Conservation (phyloP, 2,113 vertebrate species). For the Salminus brasiliensis region DNA sequence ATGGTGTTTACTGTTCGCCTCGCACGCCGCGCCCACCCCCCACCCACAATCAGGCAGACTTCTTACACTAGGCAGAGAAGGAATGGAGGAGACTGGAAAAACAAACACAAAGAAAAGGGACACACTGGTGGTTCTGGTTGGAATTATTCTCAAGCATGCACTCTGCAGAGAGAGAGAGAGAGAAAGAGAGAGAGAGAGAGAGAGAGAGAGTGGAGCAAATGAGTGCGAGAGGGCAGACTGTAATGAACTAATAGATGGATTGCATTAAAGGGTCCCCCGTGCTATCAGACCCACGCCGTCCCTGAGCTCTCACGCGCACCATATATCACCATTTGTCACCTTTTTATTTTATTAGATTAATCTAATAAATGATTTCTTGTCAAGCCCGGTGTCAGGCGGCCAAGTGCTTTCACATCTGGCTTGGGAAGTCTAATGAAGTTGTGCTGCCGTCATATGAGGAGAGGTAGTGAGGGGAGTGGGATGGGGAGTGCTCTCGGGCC, state of each 20-base stretch:
- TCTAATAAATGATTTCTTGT: slow-evolving; percentile 64
- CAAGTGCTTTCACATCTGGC: slow-evolving; percentile 42
- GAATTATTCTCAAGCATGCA: background rate
- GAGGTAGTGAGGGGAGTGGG: background rate
- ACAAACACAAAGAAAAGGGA: slow-evolving; percentile 67
- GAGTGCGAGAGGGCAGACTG: slow-evolving; percentile 19
- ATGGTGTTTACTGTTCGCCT: slow-evolving; percentile 90
- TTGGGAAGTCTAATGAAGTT: background rate
- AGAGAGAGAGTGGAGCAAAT: background rate
- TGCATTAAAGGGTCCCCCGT: slow-evolving; percentile 59
- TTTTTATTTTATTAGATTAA: slow-evolving; percentile 63
- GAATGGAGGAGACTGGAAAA: slow-evolving; percentile 44
- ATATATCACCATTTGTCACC: slow-evolving; percentile 65
- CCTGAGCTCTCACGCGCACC: slow-evolving; percentile 49
- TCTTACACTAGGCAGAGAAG: slow-evolving; percentile 39
- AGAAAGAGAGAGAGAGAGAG: background rate
- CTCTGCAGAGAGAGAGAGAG: background rate
- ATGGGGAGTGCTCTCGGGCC: background rate
- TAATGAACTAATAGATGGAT: slow-evolving; percentile 66
- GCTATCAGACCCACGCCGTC: slow-evolving; percentile 26
- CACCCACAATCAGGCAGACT: slow-evolving; percentile 39
- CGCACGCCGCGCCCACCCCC: slow-evolving; percentile 84
- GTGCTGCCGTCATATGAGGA: background rate
- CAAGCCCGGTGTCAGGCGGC: slow-evolving; percentile 43
- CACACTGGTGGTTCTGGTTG: slow-evolving; percentile 58